Evolutionary conservation across 2,113 vertebrate species (phyloP), one percentile per base, ranked within the genome.

Genomic region (Andinoacara biseriatus): DNA sequence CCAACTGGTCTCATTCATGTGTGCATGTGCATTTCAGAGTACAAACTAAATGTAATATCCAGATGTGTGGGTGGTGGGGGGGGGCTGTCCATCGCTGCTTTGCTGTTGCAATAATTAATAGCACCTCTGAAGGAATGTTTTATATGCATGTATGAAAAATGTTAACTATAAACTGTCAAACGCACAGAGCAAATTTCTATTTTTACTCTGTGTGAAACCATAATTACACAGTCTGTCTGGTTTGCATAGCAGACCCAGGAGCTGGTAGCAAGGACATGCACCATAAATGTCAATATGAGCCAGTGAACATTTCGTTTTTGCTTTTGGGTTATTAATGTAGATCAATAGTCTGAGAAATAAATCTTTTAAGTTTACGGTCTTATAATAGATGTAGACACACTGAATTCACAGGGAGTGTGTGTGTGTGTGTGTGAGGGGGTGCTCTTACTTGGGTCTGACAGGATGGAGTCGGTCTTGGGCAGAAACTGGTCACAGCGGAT

Each of bases 401-500:
- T 38, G 35, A 38, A 38, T 10, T 38, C 35, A 38, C 7, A 10
- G 35, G 35, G 35, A 38, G 35, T 38, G 9, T 38, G 35, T 38
- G 35, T 38, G 35, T 38, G 35, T 38, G 35, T 38, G 35, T 35
- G 35, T 35, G 33, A 6, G 33, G 1, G 33, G 5, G 33, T 7
- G 33, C 20, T 96, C 98, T 89, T 96, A 99, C 98, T 99, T 95
- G 98, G 98, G 95, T 99, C 98, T 33, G 98, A 99, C 88, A 99
- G 95, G 94, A 99, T 97, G 92, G 98, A 98, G 95, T 99, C 98
- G 1, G 98, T 99, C 96, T 99, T 99, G 90, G 98, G 98, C 89
- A 99, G 96, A 92, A 99, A 99, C 93, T 99, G 98, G 94, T 99
- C 97, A 91, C 98, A 99, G 84, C 98, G 98, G 83, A 99, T 98